These are phyloP conservation scores for Mus minutoides DNA, from an alignment of 2,797 vertebrate species.

Conservation along the genomic window DNA sequence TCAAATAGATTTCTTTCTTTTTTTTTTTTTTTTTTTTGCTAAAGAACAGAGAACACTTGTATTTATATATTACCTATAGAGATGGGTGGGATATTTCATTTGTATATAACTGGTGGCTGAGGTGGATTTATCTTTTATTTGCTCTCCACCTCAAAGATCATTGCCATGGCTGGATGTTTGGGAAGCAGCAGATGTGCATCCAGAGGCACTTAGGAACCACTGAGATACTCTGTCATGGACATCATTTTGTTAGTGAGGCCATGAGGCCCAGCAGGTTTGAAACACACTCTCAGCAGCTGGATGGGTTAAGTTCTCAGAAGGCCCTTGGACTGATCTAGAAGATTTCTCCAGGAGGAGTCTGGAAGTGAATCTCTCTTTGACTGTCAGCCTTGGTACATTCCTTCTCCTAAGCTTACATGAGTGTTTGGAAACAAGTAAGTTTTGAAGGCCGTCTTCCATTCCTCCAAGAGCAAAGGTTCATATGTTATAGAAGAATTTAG, in stretches of 20 bases:
- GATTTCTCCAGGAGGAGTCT: neutral
- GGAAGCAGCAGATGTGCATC: conserved; percentile 15
- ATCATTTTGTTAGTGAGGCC: neutral
- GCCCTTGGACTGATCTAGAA: neutral
- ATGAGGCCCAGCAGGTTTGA: neutral
- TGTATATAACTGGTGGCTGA: neutral
- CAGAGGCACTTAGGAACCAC: neutral
- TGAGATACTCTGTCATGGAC: conserved; percentile 15
- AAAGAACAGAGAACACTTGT: conserved; percentile 6
- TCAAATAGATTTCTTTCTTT: neutral
- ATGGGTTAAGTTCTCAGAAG: neutral
- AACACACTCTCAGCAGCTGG: neutral
- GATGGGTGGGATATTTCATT: neutral
- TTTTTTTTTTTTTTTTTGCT: neutral
- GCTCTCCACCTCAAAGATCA: neutral
- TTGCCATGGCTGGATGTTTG: neutral
- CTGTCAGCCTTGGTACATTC: neutral
- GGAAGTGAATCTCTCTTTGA: conserved; percentile 24
- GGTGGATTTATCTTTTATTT: conserved; percentile 25
- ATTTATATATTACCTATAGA: neutral
- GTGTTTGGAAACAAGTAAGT: conserved; percentile 30
- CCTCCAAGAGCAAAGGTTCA: conserved; percentile 22
- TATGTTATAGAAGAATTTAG: neutral
- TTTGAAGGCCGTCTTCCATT: conserved; percentile 33
- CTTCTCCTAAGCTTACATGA: neutral